Evolutionary conservation across 2,797 vertebrate genomes (phyloP).

Genomic region (Lithobates pipiens): DNA sequence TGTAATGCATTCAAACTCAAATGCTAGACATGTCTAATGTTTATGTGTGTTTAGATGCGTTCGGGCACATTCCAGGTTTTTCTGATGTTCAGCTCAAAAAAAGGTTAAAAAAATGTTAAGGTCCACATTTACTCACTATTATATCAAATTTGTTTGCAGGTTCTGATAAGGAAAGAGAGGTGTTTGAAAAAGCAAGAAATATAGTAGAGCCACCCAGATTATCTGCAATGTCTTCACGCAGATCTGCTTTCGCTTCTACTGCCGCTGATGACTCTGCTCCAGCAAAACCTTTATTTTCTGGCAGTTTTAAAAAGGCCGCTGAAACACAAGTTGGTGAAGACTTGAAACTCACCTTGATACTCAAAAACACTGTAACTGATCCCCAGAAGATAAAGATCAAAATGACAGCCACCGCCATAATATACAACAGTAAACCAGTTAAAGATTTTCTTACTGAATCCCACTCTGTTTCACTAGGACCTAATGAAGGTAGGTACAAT

Average conservation of each 20-base stretch:
- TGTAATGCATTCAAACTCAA: too few species aligned
- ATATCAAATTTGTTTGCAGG: neutral
- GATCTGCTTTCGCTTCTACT: too few species aligned
- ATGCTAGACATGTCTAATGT: too few species aligned
- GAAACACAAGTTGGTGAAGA: conserved; percentile 42
- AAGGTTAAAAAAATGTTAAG: too few species aligned
- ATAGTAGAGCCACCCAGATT: neutral
- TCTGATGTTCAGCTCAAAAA: too few species aligned
- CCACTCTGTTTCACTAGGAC: conserved; percentile 7
- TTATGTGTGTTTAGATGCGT: too few species aligned
- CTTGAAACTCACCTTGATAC: neutral
- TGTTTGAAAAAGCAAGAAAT: neutral
- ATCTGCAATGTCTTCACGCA: neutral
- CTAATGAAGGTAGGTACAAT: conserved; percentile 33
- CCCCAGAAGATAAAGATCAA: neutral
- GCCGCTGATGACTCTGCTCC: too few species aligned
- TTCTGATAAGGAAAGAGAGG: conserved; percentile 25
- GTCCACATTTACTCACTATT: too few species aligned
- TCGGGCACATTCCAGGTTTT: too few species aligned
- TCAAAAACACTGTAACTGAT: conserved; percentile 16
- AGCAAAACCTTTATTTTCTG: conserved; percentile 22
- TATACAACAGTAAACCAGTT: conserved; percentile 26
- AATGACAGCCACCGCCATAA: conserved; percentile 13
- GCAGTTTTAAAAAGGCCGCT: neutral
- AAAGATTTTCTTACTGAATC: neutral